Percentiles rank a stretch among this genome's conserved stretches.
These are phyloP conservation scores for Orussus abietinus DNA, from an alignment of 1,140 invertebrate species.

Conservation along the genomic window DNA sequence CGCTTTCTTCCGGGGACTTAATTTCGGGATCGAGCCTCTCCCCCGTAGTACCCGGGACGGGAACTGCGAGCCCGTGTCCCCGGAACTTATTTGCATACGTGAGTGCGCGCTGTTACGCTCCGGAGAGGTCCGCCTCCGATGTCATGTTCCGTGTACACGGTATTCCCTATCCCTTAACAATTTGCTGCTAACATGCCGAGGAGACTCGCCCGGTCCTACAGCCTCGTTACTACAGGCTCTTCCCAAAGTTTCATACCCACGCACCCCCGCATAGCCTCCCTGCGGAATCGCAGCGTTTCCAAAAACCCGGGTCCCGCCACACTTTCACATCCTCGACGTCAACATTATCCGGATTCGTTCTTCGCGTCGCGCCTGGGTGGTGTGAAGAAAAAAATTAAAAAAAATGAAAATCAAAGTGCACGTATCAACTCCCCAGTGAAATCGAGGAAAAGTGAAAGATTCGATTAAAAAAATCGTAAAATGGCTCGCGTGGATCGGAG, in stretches of 20 bases:
- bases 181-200: slow-evolving; percentile 40
- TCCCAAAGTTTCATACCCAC: no score
- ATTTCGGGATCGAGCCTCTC: slow-evolving; percentile 19
- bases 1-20: slow-evolving; percentile 7
- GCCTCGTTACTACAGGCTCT: background rate
- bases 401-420: background rate
- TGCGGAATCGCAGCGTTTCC: slow-evolving; percentile 9
- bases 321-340: slow-evolving; percentile 21
- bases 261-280: no score
- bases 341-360: no score
- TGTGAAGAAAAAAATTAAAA: background rate
- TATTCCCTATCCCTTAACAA: slow-evolving; percentile 44
- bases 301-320: slow-evolving; percentile 22
- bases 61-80: no score
- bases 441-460: no score
- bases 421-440: slow-evolving; percentile 12
- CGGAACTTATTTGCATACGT: slow-evolving; percentile 37
- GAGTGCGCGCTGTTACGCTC: slow-evolving; percentile 24
- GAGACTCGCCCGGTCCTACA: slow-evolving; percentile 11
- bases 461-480: no score
- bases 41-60: slow-evolving; percentile 12
- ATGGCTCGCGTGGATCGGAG: no score
- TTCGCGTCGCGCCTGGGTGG: no score
- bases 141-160: slow-evolving; percentile 33
- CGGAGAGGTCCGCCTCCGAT: slow-evolving; percentile 26